Evolutionary conservation across 1,140 invertebrate species (phyloP).

Genomic region (Heliconius melpomene): DNA sequence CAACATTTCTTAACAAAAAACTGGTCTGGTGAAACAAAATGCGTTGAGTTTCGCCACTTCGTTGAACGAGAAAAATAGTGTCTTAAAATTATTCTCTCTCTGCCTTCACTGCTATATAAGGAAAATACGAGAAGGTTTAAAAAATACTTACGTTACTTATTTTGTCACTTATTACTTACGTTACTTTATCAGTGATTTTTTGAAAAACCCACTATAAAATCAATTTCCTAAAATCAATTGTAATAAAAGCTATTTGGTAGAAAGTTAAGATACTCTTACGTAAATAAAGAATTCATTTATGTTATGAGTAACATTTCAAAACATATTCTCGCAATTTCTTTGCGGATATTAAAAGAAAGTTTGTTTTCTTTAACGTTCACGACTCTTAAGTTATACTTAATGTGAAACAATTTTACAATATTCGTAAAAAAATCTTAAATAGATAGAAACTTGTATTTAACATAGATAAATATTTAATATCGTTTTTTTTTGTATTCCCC

Average conservation of each 20-base stretch:
- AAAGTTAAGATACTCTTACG: constrained; percentile 37
- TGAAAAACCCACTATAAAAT: constrained; percentile 6
- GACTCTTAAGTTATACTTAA: constrained; percentile 22
- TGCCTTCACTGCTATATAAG: background rate
- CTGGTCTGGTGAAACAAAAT: background rate
- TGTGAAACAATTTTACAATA: background rate
- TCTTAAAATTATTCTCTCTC: background rate
- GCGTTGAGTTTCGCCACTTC: background rate
- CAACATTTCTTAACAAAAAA: background rate
- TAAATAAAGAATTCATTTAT: constrained; percentile 41
- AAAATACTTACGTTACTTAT: no score
- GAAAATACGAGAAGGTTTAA: no score
- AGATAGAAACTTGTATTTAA: no score
- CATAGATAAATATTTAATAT: no score
- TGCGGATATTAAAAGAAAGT: constrained; percentile 51
- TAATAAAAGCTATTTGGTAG: constrained; percentile 30
- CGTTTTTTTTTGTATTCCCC: no score
- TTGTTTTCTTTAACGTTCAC: constrained; percentile 20
- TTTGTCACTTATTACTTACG: no score
- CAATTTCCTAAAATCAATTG: constrained; percentile 10
- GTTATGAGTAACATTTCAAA: constrained; percentile 46
- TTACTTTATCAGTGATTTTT: background rate
- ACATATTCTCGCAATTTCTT: constrained; percentile 45
- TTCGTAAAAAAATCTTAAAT: no score
- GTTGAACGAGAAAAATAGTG: background rate